Evolutionary conservation across 2,888 invertebrate genomes (phyloP), one percentile per base, ranked within the genome.

Genomic region (Cactoblastis cactorum): DNA sequence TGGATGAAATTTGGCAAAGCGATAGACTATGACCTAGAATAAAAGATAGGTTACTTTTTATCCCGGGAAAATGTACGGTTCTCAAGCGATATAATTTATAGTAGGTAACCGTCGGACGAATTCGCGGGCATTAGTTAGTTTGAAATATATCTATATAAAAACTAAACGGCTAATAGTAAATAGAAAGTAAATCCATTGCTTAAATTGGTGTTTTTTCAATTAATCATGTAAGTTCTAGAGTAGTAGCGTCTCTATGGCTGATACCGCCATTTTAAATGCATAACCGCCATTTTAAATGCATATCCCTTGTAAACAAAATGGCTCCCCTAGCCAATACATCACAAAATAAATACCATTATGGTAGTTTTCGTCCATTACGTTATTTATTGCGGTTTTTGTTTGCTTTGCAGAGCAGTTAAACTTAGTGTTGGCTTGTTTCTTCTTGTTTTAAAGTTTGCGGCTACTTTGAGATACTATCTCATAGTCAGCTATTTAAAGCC

Each of bases 191-290:
- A n/a, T n/a, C n/a, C n/a, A n/a, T n/a, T n/a, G n/a, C n/a, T n/a
- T n/a, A n/a, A n/a, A n/a, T n/a, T n/a, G n/a, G n/a, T n/a, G n/a
- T n/a, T n/a, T n/a, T n/a, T n/a, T n/a, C n/a, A n/a, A 22, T 22
- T 22, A 4, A 4, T 22, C 3, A 3, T 22, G 6, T 22, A 9
- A 11, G n/a, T 33, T 33, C n/a, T 33, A 35, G 14, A 35, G 14
- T 14, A 14, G 11, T 35, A 14, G 3, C 2, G 62, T 63, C 58
- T 65, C 71, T 72, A 74, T 71, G 70, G 69, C 63, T 61, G 59
- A 71, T 69, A 65, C 61, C 58, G 65, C 69, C 71, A 69, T 73
- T 75, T 73, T 71, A 69, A 65, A 69, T 68, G 64, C 61, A 68
- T 65, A 63, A 65, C 61, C 58, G 65, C 69, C 71, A 69, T 73